Percentiles rank a stretch among this genome's conserved stretches.
Conservation (phyloP, 1,140 invertebrate species). For the Sinella curviseta region DNA sequence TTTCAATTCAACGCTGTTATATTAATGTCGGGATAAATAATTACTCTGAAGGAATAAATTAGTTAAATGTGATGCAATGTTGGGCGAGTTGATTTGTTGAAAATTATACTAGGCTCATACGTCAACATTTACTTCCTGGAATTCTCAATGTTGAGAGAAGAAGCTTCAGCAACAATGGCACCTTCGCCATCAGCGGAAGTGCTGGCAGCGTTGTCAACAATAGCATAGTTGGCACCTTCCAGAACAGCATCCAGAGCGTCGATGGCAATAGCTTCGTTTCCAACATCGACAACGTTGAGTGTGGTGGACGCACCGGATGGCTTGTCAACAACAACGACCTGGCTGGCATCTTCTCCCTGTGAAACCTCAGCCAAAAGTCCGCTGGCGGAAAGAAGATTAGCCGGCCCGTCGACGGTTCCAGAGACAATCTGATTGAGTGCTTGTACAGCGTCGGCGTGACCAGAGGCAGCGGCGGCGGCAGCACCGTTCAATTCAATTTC, state of each 20-base stretch:
- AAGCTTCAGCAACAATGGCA: not conserved
- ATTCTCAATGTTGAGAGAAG: not conserved
- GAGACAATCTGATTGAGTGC: not conserved
- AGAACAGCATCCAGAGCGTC: not conserved
- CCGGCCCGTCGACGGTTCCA: not conserved
- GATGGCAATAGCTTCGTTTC: not conserved
- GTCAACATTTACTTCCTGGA: too few species aligned
- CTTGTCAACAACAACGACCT: not conserved
- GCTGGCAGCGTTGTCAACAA: not conserved
- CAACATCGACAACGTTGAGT: not conserved
- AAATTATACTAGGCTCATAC: too few species aligned
- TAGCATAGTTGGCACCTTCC: not conserved
- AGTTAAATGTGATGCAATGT: too few species aligned
- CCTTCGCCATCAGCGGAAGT: too few species aligned
- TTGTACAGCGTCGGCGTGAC: not conserved
- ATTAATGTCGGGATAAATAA: too few species aligned
- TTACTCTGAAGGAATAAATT: too few species aligned
- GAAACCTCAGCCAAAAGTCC: not conserved
- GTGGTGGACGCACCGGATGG: not conserved
- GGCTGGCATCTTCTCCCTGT: not conserved
- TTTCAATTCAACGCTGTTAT: too few species aligned
- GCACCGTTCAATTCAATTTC: not conserved
- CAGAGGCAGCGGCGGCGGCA: not conserved
- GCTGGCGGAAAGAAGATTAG: not conserved
- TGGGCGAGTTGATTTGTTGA: too few species aligned